A percentile compares a stretch with the other conserved stretches of the same genome.
These are phyloP conservation scores for Conistra vaccinii DNA, from an alignment of 2,888 invertebrate species.

Conservation along the genomic window DNA sequence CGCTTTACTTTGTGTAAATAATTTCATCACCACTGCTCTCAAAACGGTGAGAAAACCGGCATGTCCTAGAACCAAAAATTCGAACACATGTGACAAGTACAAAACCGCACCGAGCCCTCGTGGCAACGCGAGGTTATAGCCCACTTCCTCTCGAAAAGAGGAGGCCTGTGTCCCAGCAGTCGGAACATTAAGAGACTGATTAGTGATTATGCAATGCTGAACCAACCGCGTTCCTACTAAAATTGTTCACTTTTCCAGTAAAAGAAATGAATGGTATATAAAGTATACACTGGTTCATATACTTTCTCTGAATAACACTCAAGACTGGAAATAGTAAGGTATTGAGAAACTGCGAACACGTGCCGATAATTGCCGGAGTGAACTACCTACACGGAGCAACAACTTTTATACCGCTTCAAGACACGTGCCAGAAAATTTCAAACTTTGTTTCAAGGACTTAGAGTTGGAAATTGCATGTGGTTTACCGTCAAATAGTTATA, in stretches of 20 bases:
- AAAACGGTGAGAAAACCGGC: no score
- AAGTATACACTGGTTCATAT: slow-evolving; percentile 32
- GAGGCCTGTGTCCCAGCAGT: no score
- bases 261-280: slow-evolving; percentile 37
- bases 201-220: background rate
- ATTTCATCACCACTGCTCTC: no score
- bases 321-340: slow-evolving; percentile 72
- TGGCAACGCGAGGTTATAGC: no score
- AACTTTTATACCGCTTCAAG: slow-evolving; percentile 63
- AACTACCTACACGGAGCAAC: slow-evolving; percentile 71
- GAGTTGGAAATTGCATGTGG: slow-evolving; percentile 35
- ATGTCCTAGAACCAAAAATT: no score
- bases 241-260: slow-evolving; percentile 41
- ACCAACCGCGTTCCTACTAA: slow-evolving; percentile 4
- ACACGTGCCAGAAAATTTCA: slow-evolving; percentile 41
- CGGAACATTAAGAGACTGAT: no score
- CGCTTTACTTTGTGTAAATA: no score
- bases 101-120: no score
- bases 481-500: slow-evolving; percentile 52
- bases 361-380: slow-evolving; percentile 79
- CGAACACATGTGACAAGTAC: no score
- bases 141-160: no score
- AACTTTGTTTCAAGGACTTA: slow-evolving; percentile 18
- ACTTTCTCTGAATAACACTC: slow-evolving; percentile 61
- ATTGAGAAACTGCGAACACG: slow-evolving; percentile 78